A percentile compares a stretch with the other conserved stretches of the same genome.
phyloP scores from a whole-genome alignment of 2,113 vertebrate species.

The Falco punctatus region DNA sequence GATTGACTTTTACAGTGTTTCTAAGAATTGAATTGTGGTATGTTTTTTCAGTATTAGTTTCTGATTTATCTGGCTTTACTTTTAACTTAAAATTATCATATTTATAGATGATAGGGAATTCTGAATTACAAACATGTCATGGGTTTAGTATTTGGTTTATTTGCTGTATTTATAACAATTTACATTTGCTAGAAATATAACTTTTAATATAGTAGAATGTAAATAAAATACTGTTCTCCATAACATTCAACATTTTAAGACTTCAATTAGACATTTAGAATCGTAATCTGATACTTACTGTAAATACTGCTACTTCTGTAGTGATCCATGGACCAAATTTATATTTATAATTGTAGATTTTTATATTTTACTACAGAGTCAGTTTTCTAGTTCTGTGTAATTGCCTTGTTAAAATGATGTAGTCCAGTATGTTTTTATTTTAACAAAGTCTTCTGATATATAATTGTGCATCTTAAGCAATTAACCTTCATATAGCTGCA shows the following conservation, averaged over 20 bases:
- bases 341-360: conserved; percentile 99
- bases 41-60: conserved; percentile 75
- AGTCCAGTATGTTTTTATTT: conserved; percentile 78
- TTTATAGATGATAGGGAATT: conserved; percentile 81
- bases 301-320: conserved; percentile 89
- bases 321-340: conserved; percentile 96
- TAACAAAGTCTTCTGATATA: conserved; percentile 73
- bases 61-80: conserved; percentile 69
- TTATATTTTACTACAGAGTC: conserved; percentile 94
- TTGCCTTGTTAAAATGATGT: conserved; percentile 83
- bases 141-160: conserved; percentile 78
- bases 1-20: conserved; percentile 79
- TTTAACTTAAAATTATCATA: conserved; percentile 80
- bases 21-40: conserved; percentile 74
- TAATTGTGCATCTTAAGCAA: conserved; percentile 77
- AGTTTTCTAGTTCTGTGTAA: conserved; percentile 90
- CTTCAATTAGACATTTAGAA: conserved; percentile 72
- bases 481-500: conserved; percentile 82
- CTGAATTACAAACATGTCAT: conserved; percentile 48
- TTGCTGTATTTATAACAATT: conserved; percentile 82
- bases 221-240: conserved; percentile 80
- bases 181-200: conserved; percentile 77
- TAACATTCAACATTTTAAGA: conserved; percentile 76
- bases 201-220: conserved; percentile 83
- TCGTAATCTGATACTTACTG: conserved; percentile 88